phyloP scores from a whole-genome alignment of 2,113 vertebrate genomes.

The Anthoscopus minutus region DNA sequence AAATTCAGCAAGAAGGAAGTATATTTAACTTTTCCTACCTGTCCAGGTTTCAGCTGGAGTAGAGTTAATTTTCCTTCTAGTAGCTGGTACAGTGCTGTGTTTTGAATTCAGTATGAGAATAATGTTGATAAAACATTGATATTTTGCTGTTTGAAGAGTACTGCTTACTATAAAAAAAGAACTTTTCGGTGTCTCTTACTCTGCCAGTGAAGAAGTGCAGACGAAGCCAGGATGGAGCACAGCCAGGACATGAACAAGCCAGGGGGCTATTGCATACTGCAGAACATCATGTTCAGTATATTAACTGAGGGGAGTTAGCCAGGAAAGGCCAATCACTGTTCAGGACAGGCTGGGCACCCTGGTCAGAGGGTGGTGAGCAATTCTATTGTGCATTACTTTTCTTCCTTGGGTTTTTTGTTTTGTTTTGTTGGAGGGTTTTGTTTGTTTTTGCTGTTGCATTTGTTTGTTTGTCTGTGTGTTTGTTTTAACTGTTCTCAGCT shows the following conservation, averaged over 20 bases:
- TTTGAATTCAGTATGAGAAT: background rate
- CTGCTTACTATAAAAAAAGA: background rate
- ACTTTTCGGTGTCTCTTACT: background rate
- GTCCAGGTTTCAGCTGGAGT: background rate
- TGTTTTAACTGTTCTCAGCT: background rate
- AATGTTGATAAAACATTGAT: background rate
- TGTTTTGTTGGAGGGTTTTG: background rate
- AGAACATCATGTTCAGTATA: background rate
- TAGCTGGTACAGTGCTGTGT: background rate
- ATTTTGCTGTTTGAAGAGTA: background rate
- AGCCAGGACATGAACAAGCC: background rate
- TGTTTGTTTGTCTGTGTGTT: no score
- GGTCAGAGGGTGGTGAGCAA: background rate
- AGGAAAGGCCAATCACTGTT: background rate
- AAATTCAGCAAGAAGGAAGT: background rate
- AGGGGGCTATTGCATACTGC: background rate
- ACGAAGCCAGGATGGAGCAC: background rate
- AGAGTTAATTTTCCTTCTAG: background rate
- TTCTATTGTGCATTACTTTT: background rate
- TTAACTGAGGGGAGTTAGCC: background rate
- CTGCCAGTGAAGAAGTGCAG: background rate
- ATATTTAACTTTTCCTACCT: background rate
- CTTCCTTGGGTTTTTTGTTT: background rate
- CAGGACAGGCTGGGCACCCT: background rate
- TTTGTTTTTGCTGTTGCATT: no score